Evolutionary conservation across 1,140 invertebrate genomes (phyloP).

Genomic region (Musca vetustissima): DNA sequence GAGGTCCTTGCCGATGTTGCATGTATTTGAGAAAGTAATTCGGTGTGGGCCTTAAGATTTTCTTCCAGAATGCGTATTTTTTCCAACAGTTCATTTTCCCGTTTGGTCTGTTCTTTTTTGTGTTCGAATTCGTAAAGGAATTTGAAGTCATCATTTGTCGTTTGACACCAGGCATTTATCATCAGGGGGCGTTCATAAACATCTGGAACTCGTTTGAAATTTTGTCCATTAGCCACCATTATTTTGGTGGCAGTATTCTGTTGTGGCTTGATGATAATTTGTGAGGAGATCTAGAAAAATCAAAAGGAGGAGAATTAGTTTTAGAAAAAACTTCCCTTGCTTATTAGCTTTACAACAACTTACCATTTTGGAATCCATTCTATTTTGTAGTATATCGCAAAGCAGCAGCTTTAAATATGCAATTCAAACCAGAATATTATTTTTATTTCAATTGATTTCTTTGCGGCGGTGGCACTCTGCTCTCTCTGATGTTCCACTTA

Average conservation of each 20-base stretch:
- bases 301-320: too few relatives aligned
- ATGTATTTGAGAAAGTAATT: constrained; percentile 37
- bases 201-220: not conserved
- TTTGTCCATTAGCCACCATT: not conserved
- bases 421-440: too few relatives aligned
- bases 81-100: constrained; percentile 31
- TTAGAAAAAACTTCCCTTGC: too few relatives aligned
- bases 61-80: constrained; percentile 43
- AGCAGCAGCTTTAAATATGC: too few relatives aligned
- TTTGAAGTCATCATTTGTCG: constrained; percentile 38
- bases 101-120: constrained; percentile 9
- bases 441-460: too few relatives aligned
- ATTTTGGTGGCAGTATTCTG: not conserved
- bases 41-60: constrained; percentile 41
- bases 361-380: too few relatives aligned
- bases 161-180: constrained; percentile 49
- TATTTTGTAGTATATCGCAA: too few relatives aligned
- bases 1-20: not conserved
- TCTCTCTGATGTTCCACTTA: too few relatives aligned
- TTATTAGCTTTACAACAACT: too few relatives aligned
- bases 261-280: not conserved
- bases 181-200: constrained; percentile 29
- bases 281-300: not conserved
- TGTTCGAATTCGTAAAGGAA: constrained; percentile 26
- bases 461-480: too few relatives aligned